A percentile compares a stretch with the other conserved stretches of the same genome.
phyloP scores from a whole-genome alignment of 2,113 vertebrate species.

The Apteryx mantelli region DNA sequence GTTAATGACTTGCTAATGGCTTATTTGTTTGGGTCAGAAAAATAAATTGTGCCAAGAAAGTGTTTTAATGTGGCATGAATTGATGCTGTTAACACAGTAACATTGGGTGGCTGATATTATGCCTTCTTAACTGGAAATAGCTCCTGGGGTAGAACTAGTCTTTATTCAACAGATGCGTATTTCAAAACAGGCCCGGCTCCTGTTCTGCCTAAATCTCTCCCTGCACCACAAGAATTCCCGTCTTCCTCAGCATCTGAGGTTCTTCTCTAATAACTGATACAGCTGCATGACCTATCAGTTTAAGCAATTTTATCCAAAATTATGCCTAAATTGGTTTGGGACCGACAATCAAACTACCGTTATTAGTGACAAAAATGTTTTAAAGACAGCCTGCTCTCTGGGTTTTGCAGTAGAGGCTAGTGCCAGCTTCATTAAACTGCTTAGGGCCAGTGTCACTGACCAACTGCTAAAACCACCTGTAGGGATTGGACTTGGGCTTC shows the following conservation, averaged over 20 bases:
- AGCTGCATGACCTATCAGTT: background rate
- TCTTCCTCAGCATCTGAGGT: conserved; percentile 25
- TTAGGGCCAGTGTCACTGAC: background rate
- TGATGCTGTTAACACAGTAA: conserved; percentile 47
- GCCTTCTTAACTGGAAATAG: conserved; percentile 38
- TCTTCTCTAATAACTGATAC: background rate
- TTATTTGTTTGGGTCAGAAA: conserved; percentile 73
- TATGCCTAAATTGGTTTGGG: background rate
- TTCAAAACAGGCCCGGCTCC: background rate
- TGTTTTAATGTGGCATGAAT: conserved; percentile 62
- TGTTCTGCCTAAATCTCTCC: background rate
- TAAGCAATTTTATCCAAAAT: background rate
- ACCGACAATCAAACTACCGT: background rate
- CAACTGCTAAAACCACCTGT: rapidly evolving
- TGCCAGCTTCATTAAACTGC: background rate
- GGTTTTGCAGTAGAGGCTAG: rapidly evolving
- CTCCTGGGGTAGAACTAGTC: conserved; percentile 18
- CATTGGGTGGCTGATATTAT: background rate
- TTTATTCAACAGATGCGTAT: background rate
- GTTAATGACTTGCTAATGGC: conserved; percentile 69
- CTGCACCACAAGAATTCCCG: background rate
- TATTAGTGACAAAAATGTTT: background rate
- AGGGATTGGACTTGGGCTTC: background rate
- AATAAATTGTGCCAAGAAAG: conserved; percentile 74
- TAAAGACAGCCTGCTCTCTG: rapidly evolving